Conservation (phyloP, 1,140 invertebrate genomes). For the Drosophila seguyi region DNA sequence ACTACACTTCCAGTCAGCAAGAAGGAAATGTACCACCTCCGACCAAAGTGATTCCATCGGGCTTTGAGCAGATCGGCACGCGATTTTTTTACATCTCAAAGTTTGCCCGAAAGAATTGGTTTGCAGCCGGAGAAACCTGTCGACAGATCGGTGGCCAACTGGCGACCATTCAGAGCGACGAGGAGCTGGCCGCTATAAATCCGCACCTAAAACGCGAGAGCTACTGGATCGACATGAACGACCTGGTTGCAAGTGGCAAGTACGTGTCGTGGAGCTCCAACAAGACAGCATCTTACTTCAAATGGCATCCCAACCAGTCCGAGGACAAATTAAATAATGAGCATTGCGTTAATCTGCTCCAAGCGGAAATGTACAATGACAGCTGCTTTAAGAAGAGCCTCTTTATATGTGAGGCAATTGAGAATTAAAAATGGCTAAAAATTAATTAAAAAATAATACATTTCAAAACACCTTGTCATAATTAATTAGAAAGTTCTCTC, state of each 20-base stretch:
- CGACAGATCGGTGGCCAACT: neutral
- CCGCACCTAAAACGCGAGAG: neutral
- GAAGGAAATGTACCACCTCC: neutral
- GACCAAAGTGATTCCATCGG: neutral
- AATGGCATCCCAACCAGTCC: neutral
- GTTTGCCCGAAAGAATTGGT: slow-evolving; percentile 3
- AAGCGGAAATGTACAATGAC: neutral
- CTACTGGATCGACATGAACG: slow-evolving; percentile 7
- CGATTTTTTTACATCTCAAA: neutral
- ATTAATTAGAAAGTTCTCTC: neutral
- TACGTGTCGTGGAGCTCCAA: neutral
- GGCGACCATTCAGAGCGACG: slow-evolving; percentile 1
- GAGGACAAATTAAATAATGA: slow-evolving; percentile 4
- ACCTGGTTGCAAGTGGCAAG: neutral
- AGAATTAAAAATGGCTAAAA: neutral
- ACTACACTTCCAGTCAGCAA: neutral
- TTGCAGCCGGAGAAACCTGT: neutral
- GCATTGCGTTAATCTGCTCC: neutral
- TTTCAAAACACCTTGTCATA: neutral
- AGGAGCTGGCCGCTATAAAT: neutral
- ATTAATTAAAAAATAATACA: no score
- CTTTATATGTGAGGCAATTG: neutral
- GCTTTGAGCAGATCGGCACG: neutral
- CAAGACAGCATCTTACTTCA: neutral
- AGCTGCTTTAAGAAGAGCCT: neutral